Evolutionary conservation across 2,113 vertebrate species (phyloP), one percentile per base, ranked within the genome.

Genomic region (Pelecanoides urinatrix): DNA sequence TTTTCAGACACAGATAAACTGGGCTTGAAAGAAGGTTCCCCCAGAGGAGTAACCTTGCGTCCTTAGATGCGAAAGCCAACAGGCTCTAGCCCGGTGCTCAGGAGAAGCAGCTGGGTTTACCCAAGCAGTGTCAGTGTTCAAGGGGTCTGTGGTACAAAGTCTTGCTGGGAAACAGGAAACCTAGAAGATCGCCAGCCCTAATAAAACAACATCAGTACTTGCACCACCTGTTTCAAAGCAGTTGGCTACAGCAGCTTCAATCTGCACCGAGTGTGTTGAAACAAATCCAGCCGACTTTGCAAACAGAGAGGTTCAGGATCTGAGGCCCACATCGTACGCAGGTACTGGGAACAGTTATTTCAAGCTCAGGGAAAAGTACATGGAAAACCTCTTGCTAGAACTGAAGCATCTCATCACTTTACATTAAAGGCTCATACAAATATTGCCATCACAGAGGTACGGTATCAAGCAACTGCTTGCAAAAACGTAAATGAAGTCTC

Each of bases 51-150:
- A 55, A 36, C 18, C 26, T 40, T 27, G 34, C 11, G 11, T 42
- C 56, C 13, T 25, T 20, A 0, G 0, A 59, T 32, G 40, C 2
- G 0, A 56, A 50, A 68, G n/a, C 53, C 70, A 25, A 49, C 16
- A 58, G 6, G 62, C 19, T 13, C 22, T 3, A 53, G 21, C 22
- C 16, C 44, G 11, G 13, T 26, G 29, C 36, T n/a, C 44, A 61
- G 58, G 27, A 82, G 32, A 50, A 68, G 67, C 58, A 83, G 72
- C 16, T 63, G 20, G 10, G 18, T 56, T 67, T 55, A 55, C 20
- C 11, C 0, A 47, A 68, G 36, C 50, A 52, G 15, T 3, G 9
- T 16, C 47, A 62, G 30, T 16, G 22, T 52, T 65, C 12, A 49
- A 7, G 11, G 34, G 59, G 15, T 50, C 76, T 59, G 32, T 19